Conservation (phyloP, 1,140 invertebrate genomes). For the Euschistus heros region DNA sequence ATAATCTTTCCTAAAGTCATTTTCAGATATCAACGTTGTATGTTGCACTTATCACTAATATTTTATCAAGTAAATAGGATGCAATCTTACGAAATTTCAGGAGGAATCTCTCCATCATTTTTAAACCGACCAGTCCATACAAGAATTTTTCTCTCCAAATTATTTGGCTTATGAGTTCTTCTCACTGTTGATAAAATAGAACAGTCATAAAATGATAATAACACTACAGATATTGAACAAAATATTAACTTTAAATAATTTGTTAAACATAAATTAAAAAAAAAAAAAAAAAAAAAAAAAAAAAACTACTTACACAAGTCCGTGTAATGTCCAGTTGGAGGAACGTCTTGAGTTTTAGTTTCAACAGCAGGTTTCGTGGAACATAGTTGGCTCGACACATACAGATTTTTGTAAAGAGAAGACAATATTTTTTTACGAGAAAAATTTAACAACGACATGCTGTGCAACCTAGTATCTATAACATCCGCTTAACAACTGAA, state of each 20-base stretch:
- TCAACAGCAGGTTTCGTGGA: too few species aligned
- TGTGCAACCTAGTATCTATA: too few species aligned
- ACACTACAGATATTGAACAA: neutral
- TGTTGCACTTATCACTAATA: too few species aligned
- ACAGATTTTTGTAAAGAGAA: too few species aligned
- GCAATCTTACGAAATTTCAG: neutral
- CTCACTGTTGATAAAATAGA: neutral
- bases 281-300: too few species aligned
- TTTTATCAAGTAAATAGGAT: neutral
- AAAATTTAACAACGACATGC: too few species aligned
- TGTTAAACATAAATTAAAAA: too few species aligned
- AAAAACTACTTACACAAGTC: neutral
- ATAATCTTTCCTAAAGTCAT: too few species aligned
- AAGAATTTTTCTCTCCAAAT: neutral
- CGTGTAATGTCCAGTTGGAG: neutral
- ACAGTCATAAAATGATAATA: neutral
- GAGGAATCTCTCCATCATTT: neutral
- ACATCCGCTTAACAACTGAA: too few species aligned
- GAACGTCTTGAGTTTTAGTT: neutral
- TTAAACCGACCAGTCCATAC: slow-evolving; percentile 12
- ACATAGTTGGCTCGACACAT: too few species aligned
- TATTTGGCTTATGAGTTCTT: neutral
- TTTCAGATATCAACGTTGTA: too few species aligned
- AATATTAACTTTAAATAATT: neutral
- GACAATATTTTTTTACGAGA: too few species aligned